Evolutionary conservation across 2,888 invertebrate species (phyloP).

Genomic region (Tricholauxania praeusta): DNA sequence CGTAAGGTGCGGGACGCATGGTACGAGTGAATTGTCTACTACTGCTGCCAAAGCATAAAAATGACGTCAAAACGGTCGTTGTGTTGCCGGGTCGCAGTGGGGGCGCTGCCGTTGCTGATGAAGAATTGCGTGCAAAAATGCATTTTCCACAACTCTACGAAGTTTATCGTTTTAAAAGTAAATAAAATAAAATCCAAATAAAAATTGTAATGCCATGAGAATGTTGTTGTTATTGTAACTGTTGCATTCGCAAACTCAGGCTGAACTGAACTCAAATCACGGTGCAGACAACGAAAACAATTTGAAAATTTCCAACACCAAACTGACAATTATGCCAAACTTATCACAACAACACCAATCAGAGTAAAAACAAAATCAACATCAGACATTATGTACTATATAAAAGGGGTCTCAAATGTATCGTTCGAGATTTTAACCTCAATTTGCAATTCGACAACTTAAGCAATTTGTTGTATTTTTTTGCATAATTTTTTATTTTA

Average conservation of each 20-base stretch:
- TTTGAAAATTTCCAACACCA: neutral
- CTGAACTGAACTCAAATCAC: neutral
- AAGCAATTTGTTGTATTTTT: constrained; percentile 15
- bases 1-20: neutral
- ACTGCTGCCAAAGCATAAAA: neutral
- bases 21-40: too few species aligned
- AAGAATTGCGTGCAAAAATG: constrained; percentile 60
- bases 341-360: constrained; percentile 1
- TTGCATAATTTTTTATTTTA: neutral
- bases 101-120: constrained; percentile 43
- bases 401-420: neutral
- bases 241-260: neutral
- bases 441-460: constrained; percentile 21
- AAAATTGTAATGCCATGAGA: neutral
- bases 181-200: constrained; percentile 4
- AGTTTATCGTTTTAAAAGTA: constrained; percentile 23
- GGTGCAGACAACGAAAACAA: neutral
- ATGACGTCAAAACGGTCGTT: constrained; percentile 25
- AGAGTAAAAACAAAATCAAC: neutral
- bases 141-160: constrained; percentile 47
- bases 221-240: constrained; percentile 2
- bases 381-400: neutral
- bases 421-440: constrained; percentile 9
- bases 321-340: constrained; percentile 25
- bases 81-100: neutral